Evolutionary conservation across 2,113 vertebrate species (phyloP), one percentile per base, ranked within the genome.

Genomic region (Oryzias woworae): DNA sequence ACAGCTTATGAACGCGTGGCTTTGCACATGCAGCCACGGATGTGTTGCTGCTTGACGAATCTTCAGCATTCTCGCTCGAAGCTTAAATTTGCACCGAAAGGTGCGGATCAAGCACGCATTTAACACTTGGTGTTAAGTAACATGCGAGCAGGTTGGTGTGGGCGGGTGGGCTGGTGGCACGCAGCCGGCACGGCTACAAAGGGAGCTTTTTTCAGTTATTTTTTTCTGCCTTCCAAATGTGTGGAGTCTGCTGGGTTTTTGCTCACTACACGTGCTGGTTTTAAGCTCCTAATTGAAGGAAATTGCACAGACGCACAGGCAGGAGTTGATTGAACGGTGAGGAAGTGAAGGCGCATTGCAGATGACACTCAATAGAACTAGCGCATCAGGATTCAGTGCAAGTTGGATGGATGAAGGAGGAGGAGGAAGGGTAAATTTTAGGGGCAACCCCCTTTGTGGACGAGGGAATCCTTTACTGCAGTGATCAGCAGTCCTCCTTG

Each of bases 391-490:
- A 85, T 83, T 84, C 73, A 70, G 75, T 18, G 69, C 7, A 58
- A 73, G 82, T 69, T 58, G 53, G 49, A 54, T 17, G 5, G 17
- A 42, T 18, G 10, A 14, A 57, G 58, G 36, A 65, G 67, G 59
- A 58, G 62, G 60, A 22, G 58, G 22, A 69, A 46, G 54, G 66
- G 73, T 42, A 65, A 72, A 62, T 58, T 68, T 18, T 44, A 65
- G 88, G 91, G 91, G 83, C 81, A 90, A 89, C 89, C 92, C 91
- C 84, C 83, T 76, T 88, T 85, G 81, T 74, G 90, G 80, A 85
- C 65, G n/a, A 92, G 92, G 92, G 87, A 92, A 91, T 93, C 91
- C 92, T 91, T 88, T 90, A 86, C 91, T 91, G 92, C 91, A 92
- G 91, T 90, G 78, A 89, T 92, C 90, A 91, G 87, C 84, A 87